Evolutionary conservation across 2,113 vertebrate species (phyloP).

Genomic region (mouse (Mus musculus)): GRCm39 chr8:9695501-9696000

Average conservation of each 20-base stretch:
- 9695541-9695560: neutral
- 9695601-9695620: neutral
- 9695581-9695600: neutral
- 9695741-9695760: neutral
- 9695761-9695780: too few species aligned
- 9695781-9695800: neutral
- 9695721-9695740: neutral
- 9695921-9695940: too few species aligned
- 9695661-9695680: neutral
- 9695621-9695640: neutral
- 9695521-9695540: too few species aligned
- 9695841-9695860: neutral
- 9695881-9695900: neutral
- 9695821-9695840: neutral
- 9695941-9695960: rapidly evolving
- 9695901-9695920: neutral
- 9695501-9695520: neutral
- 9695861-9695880: neutral
- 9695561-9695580: neutral
- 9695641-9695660: neutral
- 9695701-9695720: neutral
- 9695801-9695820: neutral
- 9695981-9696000: neutral
- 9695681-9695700: neutral
- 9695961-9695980: too few species aligned